Percentiles rank a stretch among this genome's conserved stretches.
phyloP scores from a whole-genome alignment of 1,140 invertebrate genomes.

The Lordiphosa clarofinis region DNA sequence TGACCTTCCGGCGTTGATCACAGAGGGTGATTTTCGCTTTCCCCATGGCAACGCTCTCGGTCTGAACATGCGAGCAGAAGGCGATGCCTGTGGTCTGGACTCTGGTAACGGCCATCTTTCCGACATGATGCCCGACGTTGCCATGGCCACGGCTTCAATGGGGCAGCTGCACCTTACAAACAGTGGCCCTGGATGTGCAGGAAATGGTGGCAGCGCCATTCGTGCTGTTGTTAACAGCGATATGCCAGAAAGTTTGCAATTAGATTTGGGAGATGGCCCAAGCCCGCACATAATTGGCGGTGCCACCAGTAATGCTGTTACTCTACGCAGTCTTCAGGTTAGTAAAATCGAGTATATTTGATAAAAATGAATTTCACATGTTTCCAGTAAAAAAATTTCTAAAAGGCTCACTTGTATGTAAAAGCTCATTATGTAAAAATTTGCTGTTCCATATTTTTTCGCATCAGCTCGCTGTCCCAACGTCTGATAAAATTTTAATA shows the following conservation, averaged over 20 bases:
- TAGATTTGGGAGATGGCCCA: conserved; percentile 89
- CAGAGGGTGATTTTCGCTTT: conserved; percentile 82
- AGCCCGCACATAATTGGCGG: conserved; percentile 81
- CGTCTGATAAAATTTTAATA: too few species aligned
- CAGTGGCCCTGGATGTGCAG: conserved; percentile 24
- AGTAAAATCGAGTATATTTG: background rate
- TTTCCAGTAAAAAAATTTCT: too few species aligned
- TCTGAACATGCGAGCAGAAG: conserved; percentile 46
- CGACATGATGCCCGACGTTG: conserved; percentile 92
- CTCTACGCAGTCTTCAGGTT: conserved; percentile 69
- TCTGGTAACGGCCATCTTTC: conserved; percentile 84
- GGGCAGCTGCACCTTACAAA: conserved; percentile 82
- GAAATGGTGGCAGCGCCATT: conserved; percentile 18
- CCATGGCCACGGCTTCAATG: conserved; percentile 90
- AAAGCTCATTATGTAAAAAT: too few species aligned
- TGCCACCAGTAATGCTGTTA: conserved; percentile 51
- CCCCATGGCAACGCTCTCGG: conserved; percentile 62
- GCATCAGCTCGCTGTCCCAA: too few species aligned
- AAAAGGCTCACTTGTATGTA: too few species aligned
- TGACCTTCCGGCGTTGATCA: conserved; percentile 83
- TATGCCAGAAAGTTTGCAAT: conserved; percentile 81
- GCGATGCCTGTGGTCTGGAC: conserved; percentile 54
- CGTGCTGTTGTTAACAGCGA: conserved; percentile 46
- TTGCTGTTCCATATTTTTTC: too few species aligned
- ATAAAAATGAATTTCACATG: background rate